These are phyloP conservation scores for Andrena dorsata DNA, from an alignment of 2,888 invertebrate species.

Conservation along the genomic window DNA sequence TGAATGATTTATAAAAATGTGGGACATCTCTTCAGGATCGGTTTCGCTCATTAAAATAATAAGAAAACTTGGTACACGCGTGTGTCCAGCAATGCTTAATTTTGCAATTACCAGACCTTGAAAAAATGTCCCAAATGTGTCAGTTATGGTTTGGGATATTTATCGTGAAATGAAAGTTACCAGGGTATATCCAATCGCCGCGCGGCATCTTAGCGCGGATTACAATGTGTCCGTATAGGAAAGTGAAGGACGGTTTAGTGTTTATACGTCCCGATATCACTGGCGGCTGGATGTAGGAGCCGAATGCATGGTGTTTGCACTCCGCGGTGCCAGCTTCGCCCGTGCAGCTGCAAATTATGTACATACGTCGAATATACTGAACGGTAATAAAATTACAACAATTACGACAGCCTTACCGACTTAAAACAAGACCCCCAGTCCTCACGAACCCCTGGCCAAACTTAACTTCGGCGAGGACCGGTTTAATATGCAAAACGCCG, in stretches of 20 bases:
- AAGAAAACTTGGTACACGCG: neutral
- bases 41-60: no score
- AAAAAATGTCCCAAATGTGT: no score
- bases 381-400: neutral
- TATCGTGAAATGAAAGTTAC: slow-evolving; percentile 84
- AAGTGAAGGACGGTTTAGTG: slow-evolving; percentile 88
- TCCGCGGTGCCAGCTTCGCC: slow-evolving; percentile 76
- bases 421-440: slow-evolving; percentile 79
- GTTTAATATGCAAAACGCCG: slow-evolving; percentile 88
- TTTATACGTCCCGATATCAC: slow-evolving; percentile 88
- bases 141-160: no score
- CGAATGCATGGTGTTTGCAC: slow-evolving; percentile 86
- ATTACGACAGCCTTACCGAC: slow-evolving; percentile 67
- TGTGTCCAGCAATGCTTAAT: neutral
- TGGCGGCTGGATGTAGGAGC: slow-evolving; percentile 89
- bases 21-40: no score
- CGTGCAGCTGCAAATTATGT: slow-evolving; percentile 83
- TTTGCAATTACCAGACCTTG: neutral
- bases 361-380: neutral
- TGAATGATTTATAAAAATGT: neutral
- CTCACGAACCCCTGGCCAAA: slow-evolving; percentile 86
- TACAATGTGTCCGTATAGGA: slow-evolving; percentile 90
- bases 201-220: slow-evolving; percentile 90
- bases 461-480: slow-evolving; percentile 86
- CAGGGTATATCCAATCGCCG: slow-evolving; percentile 92